phyloP scores from a whole-genome alignment of 2,113 vertebrate species.

The Rafetus swinhoei region DNA sequence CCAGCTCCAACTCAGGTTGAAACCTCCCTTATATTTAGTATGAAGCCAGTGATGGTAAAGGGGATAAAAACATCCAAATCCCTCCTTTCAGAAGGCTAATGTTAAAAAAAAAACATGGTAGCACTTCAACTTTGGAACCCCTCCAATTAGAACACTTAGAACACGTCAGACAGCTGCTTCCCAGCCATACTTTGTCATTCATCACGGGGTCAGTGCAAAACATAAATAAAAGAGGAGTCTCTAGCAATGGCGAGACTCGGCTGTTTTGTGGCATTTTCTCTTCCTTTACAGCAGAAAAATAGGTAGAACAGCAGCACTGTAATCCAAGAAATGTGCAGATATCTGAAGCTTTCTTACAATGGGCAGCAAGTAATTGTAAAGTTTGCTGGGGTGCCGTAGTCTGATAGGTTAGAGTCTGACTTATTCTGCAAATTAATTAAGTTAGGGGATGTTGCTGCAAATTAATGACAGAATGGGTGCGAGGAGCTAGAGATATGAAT shows the following conservation, averaged over 20 bases:
- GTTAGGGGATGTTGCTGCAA: neutral
- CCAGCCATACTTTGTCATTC: conserved; percentile 54
- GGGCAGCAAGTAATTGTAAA: neutral
- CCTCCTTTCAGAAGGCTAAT: conserved; percentile 27
- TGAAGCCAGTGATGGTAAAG: conserved; percentile 15
- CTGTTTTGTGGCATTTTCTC: neutral
- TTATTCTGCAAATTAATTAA: conserved; percentile 2
- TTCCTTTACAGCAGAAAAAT: conserved; percentile 30
- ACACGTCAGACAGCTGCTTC: neutral
- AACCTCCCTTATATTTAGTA: conserved; percentile 40
- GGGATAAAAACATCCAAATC: conserved; percentile 28
- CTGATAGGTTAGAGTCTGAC: neutral
- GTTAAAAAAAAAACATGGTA: conserved; percentile 30
- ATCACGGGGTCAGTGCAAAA: conserved; percentile 3
- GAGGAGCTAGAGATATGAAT: neutral
- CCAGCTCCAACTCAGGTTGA: conserved; percentile 33
- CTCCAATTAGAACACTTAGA: conserved; percentile 26
- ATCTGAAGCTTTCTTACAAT: neutral
- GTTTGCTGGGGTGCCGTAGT: neutral
- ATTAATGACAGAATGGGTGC: conserved; percentile 13
- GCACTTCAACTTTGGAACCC: conserved; percentile 29
- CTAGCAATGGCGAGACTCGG: conserved; percentile 29
- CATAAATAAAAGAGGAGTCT: conserved; percentile 56
- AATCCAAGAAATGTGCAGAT: neutral
- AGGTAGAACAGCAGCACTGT: neutral